Evolutionary conservation across 1,140 invertebrate genomes (phyloP).

Genomic region (Tetramorium alpestre): DNA sequence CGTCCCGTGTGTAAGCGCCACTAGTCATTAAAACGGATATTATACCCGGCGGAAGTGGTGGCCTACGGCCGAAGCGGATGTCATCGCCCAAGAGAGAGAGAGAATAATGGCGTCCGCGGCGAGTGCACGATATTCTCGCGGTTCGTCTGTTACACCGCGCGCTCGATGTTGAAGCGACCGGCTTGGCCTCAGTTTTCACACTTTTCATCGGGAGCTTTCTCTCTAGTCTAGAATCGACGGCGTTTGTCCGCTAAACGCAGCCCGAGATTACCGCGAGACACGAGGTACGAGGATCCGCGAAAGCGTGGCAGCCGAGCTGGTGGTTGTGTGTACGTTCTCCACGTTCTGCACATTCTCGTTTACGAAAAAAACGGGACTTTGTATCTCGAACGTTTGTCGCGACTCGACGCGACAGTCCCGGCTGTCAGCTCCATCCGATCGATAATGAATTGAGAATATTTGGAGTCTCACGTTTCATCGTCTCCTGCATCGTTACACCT

Average conservation of each 20-base stretch:
- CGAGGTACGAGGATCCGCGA: neutral
- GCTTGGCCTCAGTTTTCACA: neutral
- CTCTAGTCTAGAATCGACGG: neutral
- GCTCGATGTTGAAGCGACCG: neutral
- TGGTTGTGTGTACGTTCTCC: constrained; percentile 49
- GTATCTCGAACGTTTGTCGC: neutral
- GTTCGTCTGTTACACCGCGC: constrained; percentile 48
- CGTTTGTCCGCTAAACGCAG: neutral
- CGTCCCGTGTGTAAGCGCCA: too few relatives aligned
- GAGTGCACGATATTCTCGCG: constrained; percentile 46
- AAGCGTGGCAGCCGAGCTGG: constrained; percentile 23
- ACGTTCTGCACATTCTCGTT: neutral
- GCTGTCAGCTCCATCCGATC: neutral
- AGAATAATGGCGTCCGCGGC: constrained; percentile 65
- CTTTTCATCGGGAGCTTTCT: neutral
- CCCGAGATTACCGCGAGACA: constrained; percentile 4
- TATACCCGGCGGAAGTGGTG: constrained; percentile 50
- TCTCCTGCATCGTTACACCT: neutral
- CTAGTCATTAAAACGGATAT: too few relatives aligned
- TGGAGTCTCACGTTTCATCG: neutral
- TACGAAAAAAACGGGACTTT: neutral
- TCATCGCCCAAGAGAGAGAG: constrained; percentile 47
- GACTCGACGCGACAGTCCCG: neutral
- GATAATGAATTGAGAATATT: constrained; percentile 8
- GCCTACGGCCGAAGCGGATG: constrained; percentile 54